Base-by-base conservation (phyloP, 2,888 invertebrate genomes). In the Xestia xanthographa region DNA sequence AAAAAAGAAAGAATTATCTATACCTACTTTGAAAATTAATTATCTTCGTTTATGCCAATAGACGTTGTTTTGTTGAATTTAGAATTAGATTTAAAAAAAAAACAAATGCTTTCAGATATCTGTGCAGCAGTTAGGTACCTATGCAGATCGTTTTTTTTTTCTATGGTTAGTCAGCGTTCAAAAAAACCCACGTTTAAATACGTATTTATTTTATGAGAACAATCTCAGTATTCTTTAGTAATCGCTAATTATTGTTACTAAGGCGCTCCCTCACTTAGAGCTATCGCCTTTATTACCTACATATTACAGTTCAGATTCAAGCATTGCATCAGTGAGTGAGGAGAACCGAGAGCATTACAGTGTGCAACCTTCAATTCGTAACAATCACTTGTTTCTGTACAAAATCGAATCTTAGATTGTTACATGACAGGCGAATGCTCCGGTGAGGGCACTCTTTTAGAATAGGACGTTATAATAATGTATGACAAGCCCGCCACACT, bases 161-260 rank as follows among this genome's bases (percentile, higher is more conserved):
- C 41, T 41, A 41, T 11, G 41, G 41, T 41, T 41, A 41, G 41
- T 41, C 9, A 41, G 41, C n/a, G 17, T 12, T 26, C 6, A 65
- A 38, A 63, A 20, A 41, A 63, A 72, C 34, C 63, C 14, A 26
- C 34, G 43, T 1, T 11, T 20, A 22, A 5, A 43, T 5, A 56
- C 6, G 8, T 67, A 48, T 43, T 34, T 34, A 22, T 53, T 53
- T 22, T 53, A 38, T 4, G 34, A 69, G 34, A 68, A 50, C 5
- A 34, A 67, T 29, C 22, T 9, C 9, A 69, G 60, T 66, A 62
- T 50, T 70, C 26, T 66, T 81, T 60, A 50, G 58, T 6, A 12
- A 3, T 34, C 5, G 38, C 66, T 72, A n/a, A 69, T 69, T 17
- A 43, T 38, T 43, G 20, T 48, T 56, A 56, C 6, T 56, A 56